Percentiles rank a stretch among this genome's conserved stretches.
phyloP scores from a whole-genome alignment of 2,113 vertebrate genomes.

The Petromus typicus region DNA sequence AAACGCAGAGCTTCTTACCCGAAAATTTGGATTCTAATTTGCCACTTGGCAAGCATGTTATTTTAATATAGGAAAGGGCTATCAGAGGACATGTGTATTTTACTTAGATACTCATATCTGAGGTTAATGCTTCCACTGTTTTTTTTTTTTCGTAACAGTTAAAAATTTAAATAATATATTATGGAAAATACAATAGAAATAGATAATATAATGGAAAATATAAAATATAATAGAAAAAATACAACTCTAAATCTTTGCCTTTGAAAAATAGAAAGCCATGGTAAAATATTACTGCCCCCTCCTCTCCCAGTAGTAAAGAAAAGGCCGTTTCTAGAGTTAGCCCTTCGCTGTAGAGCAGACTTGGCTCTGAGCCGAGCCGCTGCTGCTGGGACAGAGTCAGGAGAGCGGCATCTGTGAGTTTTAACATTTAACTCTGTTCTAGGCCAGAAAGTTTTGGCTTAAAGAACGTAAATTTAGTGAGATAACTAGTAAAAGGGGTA shows the following conservation, averaged over 20 bases:
- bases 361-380: slow-evolving; percentile 49
- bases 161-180: no score
- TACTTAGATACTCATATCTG: slow-evolving; percentile 20
- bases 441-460: slow-evolving; percentile 17
- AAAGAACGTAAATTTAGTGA: slow-evolving; percentile 24
- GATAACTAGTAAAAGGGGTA: slow-evolving; percentile 28
- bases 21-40: background rate
- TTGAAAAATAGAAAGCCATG: slow-evolving; percentile 71
- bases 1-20: background rate
- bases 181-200: no score
- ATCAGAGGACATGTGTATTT: background rate
- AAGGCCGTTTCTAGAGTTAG: background rate
- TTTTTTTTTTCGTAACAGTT: slow-evolving; percentile 8
- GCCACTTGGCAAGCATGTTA: background rate
- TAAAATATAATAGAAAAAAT: slow-evolving; percentile 48
- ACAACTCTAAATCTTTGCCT: slow-evolving; percentile 23
- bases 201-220: no score
- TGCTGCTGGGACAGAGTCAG: background rate
- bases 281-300: slow-evolving; percentile 63
- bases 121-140: slow-evolving; percentile 38
- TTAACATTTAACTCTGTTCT: background rate
- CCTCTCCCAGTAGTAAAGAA: background rate
- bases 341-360: background rate
- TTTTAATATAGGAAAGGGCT: background rate
- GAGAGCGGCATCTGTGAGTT: background rate